Conservation (phyloP, 2,888 invertebrate genomes). For the Lutraria lutraria region DNA sequence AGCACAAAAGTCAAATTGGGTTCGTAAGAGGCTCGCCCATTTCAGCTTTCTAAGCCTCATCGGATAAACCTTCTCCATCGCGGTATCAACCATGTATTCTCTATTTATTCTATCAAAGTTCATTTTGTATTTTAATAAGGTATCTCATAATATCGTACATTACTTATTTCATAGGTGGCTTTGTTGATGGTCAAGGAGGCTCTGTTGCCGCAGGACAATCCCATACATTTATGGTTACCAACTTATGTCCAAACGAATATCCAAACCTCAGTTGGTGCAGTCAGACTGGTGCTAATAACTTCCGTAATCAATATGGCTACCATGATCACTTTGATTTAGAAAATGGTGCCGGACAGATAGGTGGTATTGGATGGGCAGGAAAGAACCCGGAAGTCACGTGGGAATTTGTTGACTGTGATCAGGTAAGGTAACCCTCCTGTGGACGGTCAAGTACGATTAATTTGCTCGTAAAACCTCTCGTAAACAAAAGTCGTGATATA, state of each 20-base stretch:
- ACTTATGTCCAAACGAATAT: slow-evolving; percentile 74
- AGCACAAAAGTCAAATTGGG: no score
- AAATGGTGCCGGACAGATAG: slow-evolving; percentile 67
- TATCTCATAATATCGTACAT: background rate
- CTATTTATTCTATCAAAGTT: background rate
- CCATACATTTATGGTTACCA: slow-evolving; percentile 78
- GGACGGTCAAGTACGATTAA: background rate
- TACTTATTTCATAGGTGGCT: slow-evolving; percentile 73
- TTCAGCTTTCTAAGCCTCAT: no score
- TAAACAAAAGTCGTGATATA: background rate
- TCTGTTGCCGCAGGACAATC: slow-evolving; percentile 51
- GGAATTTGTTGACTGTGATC: slow-evolving; percentile 67
- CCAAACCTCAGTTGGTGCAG: slow-evolving; percentile 79
- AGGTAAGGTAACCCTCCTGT: background rate
- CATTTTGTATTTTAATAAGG: background rate
- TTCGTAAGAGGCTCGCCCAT: no score
- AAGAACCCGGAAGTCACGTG: slow-evolving; percentile 76
- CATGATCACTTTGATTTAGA: slow-evolving; percentile 74
- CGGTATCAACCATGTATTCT: no score
- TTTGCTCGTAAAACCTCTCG: background rate
- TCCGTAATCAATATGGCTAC: slow-evolving; percentile 71
- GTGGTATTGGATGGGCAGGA: slow-evolving; percentile 62
- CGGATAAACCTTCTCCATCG: no score
- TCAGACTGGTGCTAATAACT: slow-evolving; percentile 60
- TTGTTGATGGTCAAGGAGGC: slow-evolving; percentile 72